Evolutionary conservation across 2,888 invertebrate species (phyloP), one percentile per base, ranked within the genome.

Genomic region (Trichopria drosophilae): DNA sequence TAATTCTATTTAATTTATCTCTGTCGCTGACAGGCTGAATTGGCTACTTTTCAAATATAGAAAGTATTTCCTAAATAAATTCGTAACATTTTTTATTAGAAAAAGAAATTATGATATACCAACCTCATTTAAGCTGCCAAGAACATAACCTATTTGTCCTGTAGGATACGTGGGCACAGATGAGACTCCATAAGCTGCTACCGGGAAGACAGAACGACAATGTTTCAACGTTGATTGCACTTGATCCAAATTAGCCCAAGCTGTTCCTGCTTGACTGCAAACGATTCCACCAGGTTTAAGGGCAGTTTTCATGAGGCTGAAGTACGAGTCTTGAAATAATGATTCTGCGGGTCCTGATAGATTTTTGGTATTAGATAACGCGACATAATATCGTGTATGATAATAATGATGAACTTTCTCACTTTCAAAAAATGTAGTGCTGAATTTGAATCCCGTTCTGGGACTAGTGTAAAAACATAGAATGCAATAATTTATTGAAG

Each of bases 131-230:
- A 88, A 79, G 42, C 90, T 86, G 12, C 93, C 97, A 29, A 99
- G 81, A 2, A 97, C 82, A 72, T 94, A 97, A 1, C 98, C 98
- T 64, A 99, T 98, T 76, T 93, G 92, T 0, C 99, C 99, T 19
- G 93, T 90, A 0, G 99, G 97, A 76, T 99, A 99, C 0, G 96
- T 94, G 0, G 98, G 95, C 1, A 97, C 93, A 6, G 88, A 85
- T 0, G 90, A 84, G 42, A 84, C 82, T 0, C 88, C 93, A 71
- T 94, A 98, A 2, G 82, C 81, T 0, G 89, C 89, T 1, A 82
- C 81, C 0, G 88, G 82, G 72, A 94, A 99, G 58, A 90, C 83
- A 31, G 84, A 81, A 55, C 80, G 80, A 68, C 93, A 94, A 70
- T 88, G 87, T 2, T 78, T 75, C 44, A 92, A 77, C 31, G 93